Percentiles rank a stretch among this genome's conserved stretches.
Conservation (phyloP, 2,888 invertebrate species). For the Rotaria socialis region DNA sequence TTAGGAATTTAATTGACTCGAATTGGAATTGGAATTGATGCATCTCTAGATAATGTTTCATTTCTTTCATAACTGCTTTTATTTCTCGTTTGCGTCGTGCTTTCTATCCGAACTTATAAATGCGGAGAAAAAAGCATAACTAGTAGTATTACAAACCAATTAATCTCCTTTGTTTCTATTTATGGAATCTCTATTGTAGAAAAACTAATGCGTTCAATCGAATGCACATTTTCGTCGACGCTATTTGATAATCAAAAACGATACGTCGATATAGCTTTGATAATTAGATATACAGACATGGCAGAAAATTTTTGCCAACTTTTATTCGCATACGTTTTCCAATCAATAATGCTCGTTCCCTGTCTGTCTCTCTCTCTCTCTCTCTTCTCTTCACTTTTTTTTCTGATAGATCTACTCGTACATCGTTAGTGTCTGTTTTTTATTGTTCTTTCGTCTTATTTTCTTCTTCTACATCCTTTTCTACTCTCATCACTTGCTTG, state of each 20-base stretch:
- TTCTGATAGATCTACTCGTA: background rate
- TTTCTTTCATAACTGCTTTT: too few species aligned
- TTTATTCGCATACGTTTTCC: background rate
- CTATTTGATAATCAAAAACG: background rate
- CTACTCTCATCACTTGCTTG: background rate
- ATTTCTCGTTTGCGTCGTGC: too few species aligned
- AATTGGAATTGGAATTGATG: too few species aligned
- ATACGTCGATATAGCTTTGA: background rate
- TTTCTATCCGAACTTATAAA: too few species aligned
- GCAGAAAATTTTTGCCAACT: background rate
- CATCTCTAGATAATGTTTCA: too few species aligned
- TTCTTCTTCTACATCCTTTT: background rate
- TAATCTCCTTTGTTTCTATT: too few species aligned
- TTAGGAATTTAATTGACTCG: too few species aligned
- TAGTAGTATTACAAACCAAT: too few species aligned
- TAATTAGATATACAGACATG: background rate
- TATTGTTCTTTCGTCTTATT: background rate
- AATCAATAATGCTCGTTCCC: background rate
- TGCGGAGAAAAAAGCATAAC: too few species aligned
- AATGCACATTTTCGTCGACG: background rate
- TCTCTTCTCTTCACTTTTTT: background rate
- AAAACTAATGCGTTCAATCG: too few species aligned
- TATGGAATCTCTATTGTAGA: too few species aligned
- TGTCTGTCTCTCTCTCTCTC: background rate
- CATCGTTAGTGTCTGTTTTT: background rate